A percentile compares a stretch with the other conserved stretches of the same genome.
Evolutionary conservation across 2,888 invertebrate genomes (phyloP).

Genomic region (Caenorhabditis macrosperma): DNA sequence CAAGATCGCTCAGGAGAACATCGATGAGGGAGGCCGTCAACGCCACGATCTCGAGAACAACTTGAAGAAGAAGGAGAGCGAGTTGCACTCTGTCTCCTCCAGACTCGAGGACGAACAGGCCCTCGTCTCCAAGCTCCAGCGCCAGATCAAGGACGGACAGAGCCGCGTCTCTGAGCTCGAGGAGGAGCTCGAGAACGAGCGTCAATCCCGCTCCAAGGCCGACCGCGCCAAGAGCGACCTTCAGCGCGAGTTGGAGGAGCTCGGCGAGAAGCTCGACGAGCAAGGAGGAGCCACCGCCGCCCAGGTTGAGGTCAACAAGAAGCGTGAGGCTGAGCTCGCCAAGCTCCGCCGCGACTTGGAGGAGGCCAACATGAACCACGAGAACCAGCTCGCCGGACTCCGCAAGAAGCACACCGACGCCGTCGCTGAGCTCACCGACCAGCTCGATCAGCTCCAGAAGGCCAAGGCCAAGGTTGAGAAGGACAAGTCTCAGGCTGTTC

Average conservation of each 20-base stretch:
- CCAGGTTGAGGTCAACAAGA: conserved; percentile 95
- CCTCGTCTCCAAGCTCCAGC: conserved; percentile 94
- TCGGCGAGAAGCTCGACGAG: conserved; percentile 93
- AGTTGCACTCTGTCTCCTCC: conserved; percentile 94
- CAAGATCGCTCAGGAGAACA: conserved; percentile 79
- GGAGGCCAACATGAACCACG: conserved; percentile 95
- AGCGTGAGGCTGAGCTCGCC: conserved; percentile 98
- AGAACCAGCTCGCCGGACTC: conserved; percentile 93
- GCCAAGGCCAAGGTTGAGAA: conserved; percentile 86
- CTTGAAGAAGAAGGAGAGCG: conserved; percentile 87
- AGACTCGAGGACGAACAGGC: conserved; percentile 99
- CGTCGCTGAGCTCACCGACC: conserved; percentile 98
- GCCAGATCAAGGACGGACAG: conserved; percentile 99
- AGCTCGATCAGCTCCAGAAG: conserved; percentile 99
- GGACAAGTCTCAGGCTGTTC: conserved; percentile 84
- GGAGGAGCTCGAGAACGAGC: conserved; percentile 97
- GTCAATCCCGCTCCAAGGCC: conserved; percentile 82
- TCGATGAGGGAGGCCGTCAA: conserved; percentile 82
- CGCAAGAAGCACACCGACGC: conserved; percentile 99
- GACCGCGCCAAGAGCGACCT: conserved; percentile 98
- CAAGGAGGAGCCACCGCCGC: conserved; percentile 82
- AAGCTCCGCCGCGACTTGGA: conserved; percentile 98
- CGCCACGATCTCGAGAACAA: conserved; percentile 78
- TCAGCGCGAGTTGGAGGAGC: conserved; percentile 92
- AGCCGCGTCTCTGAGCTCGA: conserved; percentile 96